Conservation (phyloP, 1,140 invertebrate genomes). For the Drosophila pruinosa region DNA sequence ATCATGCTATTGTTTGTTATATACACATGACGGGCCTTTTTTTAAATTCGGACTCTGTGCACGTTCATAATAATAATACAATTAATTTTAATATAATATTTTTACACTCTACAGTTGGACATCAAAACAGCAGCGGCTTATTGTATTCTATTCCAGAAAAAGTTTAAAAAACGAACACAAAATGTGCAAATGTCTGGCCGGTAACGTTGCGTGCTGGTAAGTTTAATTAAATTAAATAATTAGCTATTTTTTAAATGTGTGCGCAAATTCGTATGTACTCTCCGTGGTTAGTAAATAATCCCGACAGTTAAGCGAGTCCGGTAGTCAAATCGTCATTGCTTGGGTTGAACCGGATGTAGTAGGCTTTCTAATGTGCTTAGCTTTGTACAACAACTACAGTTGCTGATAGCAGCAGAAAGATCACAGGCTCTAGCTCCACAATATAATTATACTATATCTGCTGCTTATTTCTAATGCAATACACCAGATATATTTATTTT, state of each 20-base stretch:
- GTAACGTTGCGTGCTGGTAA: conserved; percentile 75
- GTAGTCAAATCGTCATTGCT: not conserved
- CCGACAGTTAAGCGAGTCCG: not conserved
- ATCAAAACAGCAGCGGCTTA: not conserved
- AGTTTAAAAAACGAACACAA: conserved; percentile 19
- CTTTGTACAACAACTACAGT: not conserved
- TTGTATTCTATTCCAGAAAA: conserved; percentile 24
- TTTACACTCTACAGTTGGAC: not conserved
- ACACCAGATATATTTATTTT: not conserved
- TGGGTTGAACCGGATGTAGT: not conserved
- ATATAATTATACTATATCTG: not conserved
- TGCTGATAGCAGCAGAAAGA: not conserved
- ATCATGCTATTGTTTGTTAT: not conserved
- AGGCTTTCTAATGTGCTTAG: not conserved
- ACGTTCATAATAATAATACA: not conserved
- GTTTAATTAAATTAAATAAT: conserved; percentile 33
- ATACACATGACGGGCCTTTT: no score
- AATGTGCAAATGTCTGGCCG: conserved; percentile 75
- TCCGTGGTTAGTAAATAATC: not conserved
- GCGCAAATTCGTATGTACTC: not conserved
- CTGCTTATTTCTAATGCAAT: not conserved
- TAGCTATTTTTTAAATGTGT: not conserved
- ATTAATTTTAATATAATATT: not conserved
- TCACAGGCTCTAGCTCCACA: not conserved
- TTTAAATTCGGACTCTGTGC: not conserved